Evolutionary conservation across 2,797 vertebrate species (phyloP), one percentile per base, ranked within the genome.

Genomic region (Cheirogaleus major): DNA sequence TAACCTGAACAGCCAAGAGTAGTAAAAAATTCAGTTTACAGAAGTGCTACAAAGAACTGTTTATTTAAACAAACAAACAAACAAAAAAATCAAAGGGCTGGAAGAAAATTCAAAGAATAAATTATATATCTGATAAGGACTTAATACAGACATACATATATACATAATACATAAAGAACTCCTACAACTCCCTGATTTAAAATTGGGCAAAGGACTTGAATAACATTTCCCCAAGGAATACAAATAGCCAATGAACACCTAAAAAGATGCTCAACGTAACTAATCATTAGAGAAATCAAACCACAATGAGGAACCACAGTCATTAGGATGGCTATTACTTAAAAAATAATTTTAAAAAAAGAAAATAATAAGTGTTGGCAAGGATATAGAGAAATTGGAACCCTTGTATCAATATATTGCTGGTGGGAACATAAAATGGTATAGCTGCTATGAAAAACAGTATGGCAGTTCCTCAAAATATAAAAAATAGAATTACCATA

Each of bases 211-310:
- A 61, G 12, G 7, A 65, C 27, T 57, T 95, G 65, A 48, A 59
- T 3, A 93, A 84, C 8, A n/a, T 20, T 92, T 88, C 38, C 81
- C 52, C 38, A 70, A 4, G 57, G n/a, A 85, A 92, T 1, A 89
- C 4, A 73, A 91, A 92, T 75, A 27, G 67, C 35, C 43, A 92
- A 41, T 43, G 86, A 75, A n/a, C n/a, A 91, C 63, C 91, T n/a
- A 32, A 94, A 92, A 80, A 92, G 41, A 65, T 10, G 11, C 2
- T 93, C 45, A 45, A 52, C 18, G 18, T 89, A 52, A 93, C 10
- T 81, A 57, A 93, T 27, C 35, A 91, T 14, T 23, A 88, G 65
- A 35, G n/a, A 76, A 96, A 70, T 79, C 15, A 95, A 73, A 95
- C 12, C 50, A 97, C 25, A 84, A 55, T 57, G 11, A 93, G 38